These are phyloP conservation scores for Lycocorax pyrrhopterus DNA, from an alignment of 2,113 vertebrate species.

Conservation along the genomic window DNA sequence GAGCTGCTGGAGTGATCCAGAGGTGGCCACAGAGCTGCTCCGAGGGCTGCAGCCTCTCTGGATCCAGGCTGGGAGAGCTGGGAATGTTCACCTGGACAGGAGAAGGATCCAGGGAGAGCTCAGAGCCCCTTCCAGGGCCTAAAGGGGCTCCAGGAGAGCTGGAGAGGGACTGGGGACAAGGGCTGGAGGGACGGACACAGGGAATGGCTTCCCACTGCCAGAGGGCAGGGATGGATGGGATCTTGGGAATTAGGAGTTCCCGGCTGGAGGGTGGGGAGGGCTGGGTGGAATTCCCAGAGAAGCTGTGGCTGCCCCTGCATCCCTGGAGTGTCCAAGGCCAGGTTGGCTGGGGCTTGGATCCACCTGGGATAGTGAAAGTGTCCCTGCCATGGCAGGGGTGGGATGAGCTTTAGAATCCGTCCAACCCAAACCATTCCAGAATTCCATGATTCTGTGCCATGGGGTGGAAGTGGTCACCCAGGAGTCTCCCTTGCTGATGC, in stretches of 20 bases:
- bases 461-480: fast-evolving
- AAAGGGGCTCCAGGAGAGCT: background rate
- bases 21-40: background rate
- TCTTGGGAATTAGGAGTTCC: background rate
- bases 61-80: background rate
- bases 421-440: background rate
- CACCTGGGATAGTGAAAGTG: background rate
- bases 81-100: background rate
- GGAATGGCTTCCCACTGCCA: background rate
- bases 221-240: background rate
- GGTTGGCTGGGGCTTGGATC: background rate
- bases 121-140: background rate
- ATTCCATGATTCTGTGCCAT: background rate
- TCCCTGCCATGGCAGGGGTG: fast-evolving
- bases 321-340: background rate
- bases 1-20: background rate
- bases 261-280: background rate
- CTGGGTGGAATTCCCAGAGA: background rate
- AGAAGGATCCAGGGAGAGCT: background rate
- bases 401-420: background rate
- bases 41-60: background rate
- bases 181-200: background rate
- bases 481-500: background rate
- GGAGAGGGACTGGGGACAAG: background rate
- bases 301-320: background rate